A percentile compares a stretch with the other conserved stretches of the same genome.
Evolutionary conservation across 2,113 vertebrate species (phyloP).

Genomic region (Chelonoidis abingdonii): DNA sequence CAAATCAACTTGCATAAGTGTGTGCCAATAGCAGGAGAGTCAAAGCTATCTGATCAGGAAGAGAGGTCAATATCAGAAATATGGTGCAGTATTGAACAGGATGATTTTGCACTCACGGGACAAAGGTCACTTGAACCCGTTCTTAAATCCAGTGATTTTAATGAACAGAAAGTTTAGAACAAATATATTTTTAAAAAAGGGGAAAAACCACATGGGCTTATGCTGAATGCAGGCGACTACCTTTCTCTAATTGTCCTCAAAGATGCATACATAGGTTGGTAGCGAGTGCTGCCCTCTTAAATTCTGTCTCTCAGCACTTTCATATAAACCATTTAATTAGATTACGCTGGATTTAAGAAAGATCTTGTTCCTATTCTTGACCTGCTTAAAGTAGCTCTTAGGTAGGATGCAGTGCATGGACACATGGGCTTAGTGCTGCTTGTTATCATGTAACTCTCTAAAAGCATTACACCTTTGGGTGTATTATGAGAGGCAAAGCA

Average conservation of each 20-base stretch:
- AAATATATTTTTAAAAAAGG: background rate
- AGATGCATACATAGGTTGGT: background rate
- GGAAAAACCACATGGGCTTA: background rate
- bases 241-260: background rate
- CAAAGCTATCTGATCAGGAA: conserved; percentile 25
- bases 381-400: conserved; percentile 52
- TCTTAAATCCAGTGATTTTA: background rate
- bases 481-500: background rate
- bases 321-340: conserved; percentile 55
- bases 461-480: background rate
- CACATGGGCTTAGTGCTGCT: conserved; percentile 6
- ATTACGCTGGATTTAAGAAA: conserved; percentile 42
- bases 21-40: conserved; percentile 7
- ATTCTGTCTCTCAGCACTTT: conserved; percentile 30
- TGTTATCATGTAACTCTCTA: background rate
- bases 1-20: conserved; percentile 18
- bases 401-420: conserved; percentile 12
- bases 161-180: background rate
- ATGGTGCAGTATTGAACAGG: background rate
- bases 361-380: conserved; percentile 42
- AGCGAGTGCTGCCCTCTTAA: background rate
- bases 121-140: background rate
- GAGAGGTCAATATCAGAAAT: background rate
- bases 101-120: background rate
- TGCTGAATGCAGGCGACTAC: accelerated